A percentile compares a stretch with the other conserved stretches of the same genome.
Evolutionary conservation across 2,888 invertebrate species (phyloP).

Genomic region (Drosophila affinis): DNA sequence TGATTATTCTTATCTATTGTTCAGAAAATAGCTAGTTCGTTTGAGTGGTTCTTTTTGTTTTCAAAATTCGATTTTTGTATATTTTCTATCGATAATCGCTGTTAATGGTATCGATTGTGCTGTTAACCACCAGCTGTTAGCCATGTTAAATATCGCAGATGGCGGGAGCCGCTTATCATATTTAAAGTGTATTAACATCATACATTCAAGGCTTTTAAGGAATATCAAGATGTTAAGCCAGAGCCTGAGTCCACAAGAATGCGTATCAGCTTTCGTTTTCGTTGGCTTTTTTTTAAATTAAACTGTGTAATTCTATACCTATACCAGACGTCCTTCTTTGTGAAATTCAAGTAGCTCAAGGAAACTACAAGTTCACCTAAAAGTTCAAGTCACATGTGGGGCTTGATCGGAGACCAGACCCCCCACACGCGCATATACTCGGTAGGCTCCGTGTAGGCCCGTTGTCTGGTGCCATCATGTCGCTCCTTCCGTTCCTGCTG

Average conservation of each 20-base stretch:
- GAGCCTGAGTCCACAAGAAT: too few species aligned
- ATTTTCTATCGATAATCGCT: too few species aligned
- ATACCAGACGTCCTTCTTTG: conserved; percentile 59
- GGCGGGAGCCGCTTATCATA: too few species aligned
- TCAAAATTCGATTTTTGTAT: too few species aligned
- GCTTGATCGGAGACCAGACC: conserved; percentile 53
- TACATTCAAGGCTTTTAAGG: too few species aligned
- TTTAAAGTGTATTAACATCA: too few species aligned
- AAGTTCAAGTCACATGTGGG: conserved; percentile 62
- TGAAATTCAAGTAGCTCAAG: conserved; percentile 71
- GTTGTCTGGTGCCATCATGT: background rate
- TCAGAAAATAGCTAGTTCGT: too few species aligned
- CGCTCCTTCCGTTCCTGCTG: conserved; percentile 13
- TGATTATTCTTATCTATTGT: too few species aligned
- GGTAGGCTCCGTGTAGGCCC: conserved; percentile 22
- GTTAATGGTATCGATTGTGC: too few species aligned
- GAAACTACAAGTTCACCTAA: conserved; percentile 60
- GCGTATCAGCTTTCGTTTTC: conserved; percentile 44
- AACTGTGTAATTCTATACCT: conserved; percentile 56
- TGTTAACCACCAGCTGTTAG: too few species aligned
- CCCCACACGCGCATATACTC: conserved; percentile 44
- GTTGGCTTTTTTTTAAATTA: conserved; percentile 5
- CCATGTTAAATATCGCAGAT: too few species aligned
- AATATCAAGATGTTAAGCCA: too few species aligned
- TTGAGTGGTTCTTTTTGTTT: background rate